Evolutionary conservation across 1,140 invertebrate genomes (phyloP).

Genomic region (Euschistus heros): DNA sequence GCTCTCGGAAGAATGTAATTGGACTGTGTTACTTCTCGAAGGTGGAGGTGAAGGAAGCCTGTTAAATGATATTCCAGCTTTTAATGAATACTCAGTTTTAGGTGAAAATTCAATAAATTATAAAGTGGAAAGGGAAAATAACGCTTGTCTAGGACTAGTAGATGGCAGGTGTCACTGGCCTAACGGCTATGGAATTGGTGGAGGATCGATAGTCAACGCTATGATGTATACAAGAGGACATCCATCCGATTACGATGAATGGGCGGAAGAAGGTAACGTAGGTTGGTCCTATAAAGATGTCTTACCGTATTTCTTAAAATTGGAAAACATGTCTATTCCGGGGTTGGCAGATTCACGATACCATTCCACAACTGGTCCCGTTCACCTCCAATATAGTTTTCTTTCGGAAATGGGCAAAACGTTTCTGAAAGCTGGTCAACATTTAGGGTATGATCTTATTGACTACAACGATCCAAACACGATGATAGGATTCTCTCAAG

Average conservation of each 20-base stretch:
- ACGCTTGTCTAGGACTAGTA: constrained; percentile 35
- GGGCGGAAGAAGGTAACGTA: constrained; percentile 43
- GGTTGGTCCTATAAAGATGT: constrained; percentile 50
- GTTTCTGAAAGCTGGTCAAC: constrained; percentile 39
- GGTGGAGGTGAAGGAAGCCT: too few relatives aligned
- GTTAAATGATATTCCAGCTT: not conserved
- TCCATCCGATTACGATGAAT: constrained; percentile 49
- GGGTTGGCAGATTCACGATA: constrained; percentile 39
- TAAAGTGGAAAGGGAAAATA: constrained; percentile 41
- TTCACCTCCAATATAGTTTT: constrained; percentile 44
- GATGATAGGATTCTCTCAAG: constrained; percentile 37
- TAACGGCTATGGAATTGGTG: constrained; percentile 60
- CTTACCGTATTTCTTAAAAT: constrained; percentile 40
- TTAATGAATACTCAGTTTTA: not conserved
- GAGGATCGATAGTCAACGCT: constrained; percentile 65
- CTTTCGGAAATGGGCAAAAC: constrained; percentile 40
- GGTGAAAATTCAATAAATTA: not conserved
- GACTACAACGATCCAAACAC: constrained; percentile 41
- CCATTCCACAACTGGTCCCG: constrained; percentile 52
- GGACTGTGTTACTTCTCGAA: too few relatives aligned
- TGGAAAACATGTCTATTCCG: constrained; percentile 31
- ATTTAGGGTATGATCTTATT: constrained; percentile 41
- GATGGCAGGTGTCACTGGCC: constrained; percentile 49
- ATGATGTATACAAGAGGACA: constrained; percentile 70
- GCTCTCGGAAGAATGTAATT: too few relatives aligned